These are phyloP conservation scores for Plebejus melissa DNA, from an alignment of 2,888 invertebrate genomes.

Conservation along the genomic window DNA sequence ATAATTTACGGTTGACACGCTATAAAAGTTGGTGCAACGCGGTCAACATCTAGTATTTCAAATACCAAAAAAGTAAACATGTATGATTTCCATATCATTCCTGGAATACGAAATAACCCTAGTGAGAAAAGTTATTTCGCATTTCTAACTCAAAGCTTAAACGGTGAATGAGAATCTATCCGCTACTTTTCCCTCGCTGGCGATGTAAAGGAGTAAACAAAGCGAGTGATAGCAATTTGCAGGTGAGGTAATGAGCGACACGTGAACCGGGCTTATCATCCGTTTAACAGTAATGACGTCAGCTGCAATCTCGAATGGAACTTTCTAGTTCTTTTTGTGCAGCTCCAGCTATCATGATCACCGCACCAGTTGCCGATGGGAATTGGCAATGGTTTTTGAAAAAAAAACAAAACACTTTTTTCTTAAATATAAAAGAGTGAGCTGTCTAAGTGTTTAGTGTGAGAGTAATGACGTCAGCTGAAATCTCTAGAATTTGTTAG, in stretches of 20 bases:
- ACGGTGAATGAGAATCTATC: conserved; percentile 10
- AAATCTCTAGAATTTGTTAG: not conserved
- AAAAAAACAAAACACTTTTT: no score
- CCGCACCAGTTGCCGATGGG: not conserved
- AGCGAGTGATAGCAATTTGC: conserved; percentile 29
- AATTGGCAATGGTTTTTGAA: not conserved
- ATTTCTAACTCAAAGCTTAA: conserved; percentile 14
- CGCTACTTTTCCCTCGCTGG: conserved; percentile 7
- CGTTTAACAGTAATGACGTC: conserved; percentile 23
- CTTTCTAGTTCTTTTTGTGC: not conserved
- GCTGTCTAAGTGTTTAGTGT: no score
- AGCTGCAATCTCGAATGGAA: conserved; percentile 6
- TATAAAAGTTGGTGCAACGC: not conserved
- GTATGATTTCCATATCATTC: not conserved
- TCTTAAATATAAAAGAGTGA: no score
- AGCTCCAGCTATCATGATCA: not conserved
- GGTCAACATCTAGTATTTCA: not conserved
- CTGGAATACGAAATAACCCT: not conserved
- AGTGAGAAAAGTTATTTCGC: not conserved
- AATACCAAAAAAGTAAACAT: not conserved
- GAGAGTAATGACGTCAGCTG: not conserved
- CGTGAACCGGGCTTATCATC: conserved; percentile 24
- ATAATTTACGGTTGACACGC: not conserved
- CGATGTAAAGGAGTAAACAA: conserved; percentile 23
- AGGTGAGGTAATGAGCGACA: conserved; percentile 28